Evolutionary conservation across 2,797 vertebrate species (phyloP), one percentile per base, ranked within the genome.

Genomic region (Sarcoramphus papa): DNA sequence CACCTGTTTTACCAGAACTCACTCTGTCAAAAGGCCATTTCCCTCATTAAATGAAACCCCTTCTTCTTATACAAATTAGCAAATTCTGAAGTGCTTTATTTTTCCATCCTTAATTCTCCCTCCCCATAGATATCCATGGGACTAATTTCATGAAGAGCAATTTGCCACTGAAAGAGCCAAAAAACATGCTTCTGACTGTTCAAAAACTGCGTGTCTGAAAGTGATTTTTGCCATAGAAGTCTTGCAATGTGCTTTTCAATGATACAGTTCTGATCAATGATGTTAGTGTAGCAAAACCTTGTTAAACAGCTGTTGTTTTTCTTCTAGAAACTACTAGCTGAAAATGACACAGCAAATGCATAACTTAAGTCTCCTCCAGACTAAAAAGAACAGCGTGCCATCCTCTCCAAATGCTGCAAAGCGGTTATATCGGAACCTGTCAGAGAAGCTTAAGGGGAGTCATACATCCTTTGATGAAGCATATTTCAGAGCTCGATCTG

Each of bases 261-360:
- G 10, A 16, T 16, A 21, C 43, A 1, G 7, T 25, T 60, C n/a
- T 41, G 24, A 80, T 13, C 70, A 8, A 2, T 1, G 5, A 20
- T 1, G 6, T 5, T 12, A 41, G 8, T 2, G 19, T 3, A 10
- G 53, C 77, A 48, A 76, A 82, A 12, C 50, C 50, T 40, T 53
- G 8, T 53, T 91, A n/a, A 85, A 76, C 2, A 28, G 47, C 65
- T 70, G 59, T 70, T 92, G 28, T 37, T 83, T 92, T 91, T 59
- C 83, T 91, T 73, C 35, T 93, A 99, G 99, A 97, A 98, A 94
- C 79, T 93, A 96, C 79, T 68, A 97, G 8, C 95, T 94, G 89
- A 98, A 97, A 43, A 99, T 99, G 99, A 99, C 98, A 15, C 99
- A 99, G 97, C 99, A 99, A 97, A 99, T 99, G 99, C 99, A 99